Conservation (phyloP, 64 coral and sea anemone species). For the Dendronephthya gigantea region DNA sequence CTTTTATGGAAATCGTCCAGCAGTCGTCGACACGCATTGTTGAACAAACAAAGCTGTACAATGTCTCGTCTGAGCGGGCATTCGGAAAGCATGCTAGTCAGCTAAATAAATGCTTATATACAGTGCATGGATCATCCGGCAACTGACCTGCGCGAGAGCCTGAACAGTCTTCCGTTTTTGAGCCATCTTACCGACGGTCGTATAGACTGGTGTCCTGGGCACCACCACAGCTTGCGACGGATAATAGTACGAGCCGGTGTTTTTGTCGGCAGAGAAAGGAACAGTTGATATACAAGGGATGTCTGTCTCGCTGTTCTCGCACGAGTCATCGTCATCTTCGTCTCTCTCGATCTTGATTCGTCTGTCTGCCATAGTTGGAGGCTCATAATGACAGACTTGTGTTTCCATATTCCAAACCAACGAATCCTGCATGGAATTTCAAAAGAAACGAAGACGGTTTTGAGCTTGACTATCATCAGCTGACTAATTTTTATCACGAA, state of each 20-base stretch:
- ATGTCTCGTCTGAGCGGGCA: too few species aligned
- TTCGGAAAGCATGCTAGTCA: neutral
- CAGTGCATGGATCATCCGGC: neutral
- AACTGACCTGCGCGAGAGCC: neutral
- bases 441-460: neutral
- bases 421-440: neutral
- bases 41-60: too few species aligned
- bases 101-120: neutral
- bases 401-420: neutral
- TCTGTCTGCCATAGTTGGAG: neutral
- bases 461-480: too few species aligned
- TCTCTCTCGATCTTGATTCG: neutral
- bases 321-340: neutral
- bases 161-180: neutral
- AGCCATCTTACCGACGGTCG: neutral
- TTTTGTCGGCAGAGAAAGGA: neutral
- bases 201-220: neutral
- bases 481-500: too few species aligned
- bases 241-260: neutral
- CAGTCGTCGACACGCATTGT: too few species aligned
- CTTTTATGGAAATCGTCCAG: too few species aligned
- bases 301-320: neutral
- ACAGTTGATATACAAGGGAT: neutral
- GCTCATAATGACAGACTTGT: neutral
- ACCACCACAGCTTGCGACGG: neutral